Conservation (phyloP, 1,140 invertebrate species). For the Formica exsecta region DNA sequence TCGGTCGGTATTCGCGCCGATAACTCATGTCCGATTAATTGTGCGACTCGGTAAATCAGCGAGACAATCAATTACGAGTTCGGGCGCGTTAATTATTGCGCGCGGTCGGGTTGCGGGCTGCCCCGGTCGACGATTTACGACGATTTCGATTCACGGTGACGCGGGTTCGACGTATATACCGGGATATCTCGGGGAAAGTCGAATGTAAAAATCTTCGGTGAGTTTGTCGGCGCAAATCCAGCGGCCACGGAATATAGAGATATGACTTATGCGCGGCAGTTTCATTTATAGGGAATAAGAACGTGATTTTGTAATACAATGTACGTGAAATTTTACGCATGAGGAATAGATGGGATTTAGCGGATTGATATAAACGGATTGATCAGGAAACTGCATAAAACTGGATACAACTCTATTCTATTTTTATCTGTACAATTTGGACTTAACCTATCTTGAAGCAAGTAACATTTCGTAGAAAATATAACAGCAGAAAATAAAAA, state of each 20-base stretch:
- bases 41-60: slow-evolving; percentile 59
- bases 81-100: slow-evolving; percentile 58
- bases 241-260: slow-evolving; percentile 12
- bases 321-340: slow-evolving; percentile 23
- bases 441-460: neutral
- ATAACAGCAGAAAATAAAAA: neutral
- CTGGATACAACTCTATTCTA: neutral
- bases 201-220: slow-evolving; percentile 34
- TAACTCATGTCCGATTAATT: slow-evolving; percentile 64
- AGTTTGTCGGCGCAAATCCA: neutral
- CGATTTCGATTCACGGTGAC: slow-evolving; percentile 41
- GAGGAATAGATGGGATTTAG: neutral
- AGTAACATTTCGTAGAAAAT: neutral
- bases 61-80: slow-evolving; percentile 64
- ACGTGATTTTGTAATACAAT: slow-evolving; percentile 30
- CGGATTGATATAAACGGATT: slow-evolving; percentile 33
- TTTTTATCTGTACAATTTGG: slow-evolving; percentile 10
- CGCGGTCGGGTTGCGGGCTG: neutral
- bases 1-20: slow-evolving; percentile 20
- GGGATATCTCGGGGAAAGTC: slow-evolving; percentile 15
- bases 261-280: slow-evolving; percentile 5
- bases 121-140: slow-evolving; percentile 47
- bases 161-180: neutral
- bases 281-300: slow-evolving; percentile 16
- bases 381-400: slow-evolving; percentile 32